Base-by-base conservation (phyloP, 2,113 vertebrate species). In the Struthidea cinerea region DNA sequence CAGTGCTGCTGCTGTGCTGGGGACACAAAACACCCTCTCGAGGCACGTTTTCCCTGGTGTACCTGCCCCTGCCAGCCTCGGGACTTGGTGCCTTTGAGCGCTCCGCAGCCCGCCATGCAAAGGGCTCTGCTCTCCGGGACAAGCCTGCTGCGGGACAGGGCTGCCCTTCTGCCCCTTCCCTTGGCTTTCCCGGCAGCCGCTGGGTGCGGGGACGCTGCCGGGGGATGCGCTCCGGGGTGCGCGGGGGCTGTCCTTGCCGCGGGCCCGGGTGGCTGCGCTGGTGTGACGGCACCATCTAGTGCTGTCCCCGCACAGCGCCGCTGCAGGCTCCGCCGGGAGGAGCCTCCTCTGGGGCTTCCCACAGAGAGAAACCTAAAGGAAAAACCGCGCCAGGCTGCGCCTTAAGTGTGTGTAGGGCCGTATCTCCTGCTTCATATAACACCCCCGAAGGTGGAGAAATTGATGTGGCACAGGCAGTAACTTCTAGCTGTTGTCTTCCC, bases 391-490 rank as follows among this genome's bases (percentile, higher is more conserved):
- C 4, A 11, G 32, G 21, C 1, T 21, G 79, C 60, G 5, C 24
- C 15, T 13, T 33, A 21, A 7, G 9, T 4, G n/a, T 1, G 2
- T 0, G 0, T 7, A 30, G 78, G 24, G 13, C 33, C 16, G 0
- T 28, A 3, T 32, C 21, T n/a, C 44, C 77, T 24, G 16, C 35
- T 64, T 64, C 32, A 0, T 13, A 17, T 26, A 28, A 27, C 23
- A 11, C 18, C 60, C 35, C 28, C 4, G 22, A 13, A 57, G 24
- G 28, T 19, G 64, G 13, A 35, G 26, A 30, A 33, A 61, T 7
- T 3, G 14, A 7, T 14, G 49, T 14, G 75, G 53, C 32, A 63
- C 71, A 61, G 42, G 37, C 23, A 42, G 53, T 32, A 19, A 24
- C 3, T 57, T 26, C 11, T 37, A n/a, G 69, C 24, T 4, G 6